Base-by-base conservation (phyloP, 2,797 vertebrate species). In the Xiphorhynchus erythropygius region DNA sequence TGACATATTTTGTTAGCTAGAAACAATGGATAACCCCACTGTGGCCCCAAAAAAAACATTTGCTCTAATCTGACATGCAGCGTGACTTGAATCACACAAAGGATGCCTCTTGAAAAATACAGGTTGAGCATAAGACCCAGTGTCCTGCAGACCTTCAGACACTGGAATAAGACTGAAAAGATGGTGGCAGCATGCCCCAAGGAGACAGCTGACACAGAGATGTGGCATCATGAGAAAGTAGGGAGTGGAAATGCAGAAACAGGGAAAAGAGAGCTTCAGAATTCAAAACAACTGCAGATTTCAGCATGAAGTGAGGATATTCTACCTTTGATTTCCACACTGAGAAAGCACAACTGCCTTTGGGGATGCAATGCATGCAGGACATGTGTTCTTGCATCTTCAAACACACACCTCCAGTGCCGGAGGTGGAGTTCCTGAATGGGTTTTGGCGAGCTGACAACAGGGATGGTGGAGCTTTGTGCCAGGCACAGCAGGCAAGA, bases 101-200 rank as follows among this genome's bases (percentile, higher is more conserved):
- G 22, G 41, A 75, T 46, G 49, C 13, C 73, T 30, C 76, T 47
- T 74, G 47, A 55, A 92, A 89, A 89, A 74, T 17, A 46, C 0
- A 2, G 14, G 7, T 55, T 59, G 8, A 82, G 17, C 0, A 0
- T 28, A 52, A 63, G 50, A 59, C 9, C 9, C 22, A 28, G 11
- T 6, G 28, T 69, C 64, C 63, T 69, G n/a, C 0, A 84, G 44
- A 44, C 12, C 32, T 83, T 49, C 25, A 87, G 28, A 73, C 22
- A 35, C 35, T 33, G 39, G 3, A 85, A 6, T 23, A 63, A 57
- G 63, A 57, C 16, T 25, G 62, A n/a, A 59, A 83, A 88, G n/a
- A 68, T 15, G 11, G 25, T 59, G 50, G 39, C 6, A 64, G 64
- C 13, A 35, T 10, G 18, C 4, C 21, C 24, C 32, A 55, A 15